A percentile compares a stretch with the other conserved stretches of the same genome.
Evolutionary conservation across 2,888 invertebrate genomes (phyloP).

Genomic region (Acleris literana): DNA sequence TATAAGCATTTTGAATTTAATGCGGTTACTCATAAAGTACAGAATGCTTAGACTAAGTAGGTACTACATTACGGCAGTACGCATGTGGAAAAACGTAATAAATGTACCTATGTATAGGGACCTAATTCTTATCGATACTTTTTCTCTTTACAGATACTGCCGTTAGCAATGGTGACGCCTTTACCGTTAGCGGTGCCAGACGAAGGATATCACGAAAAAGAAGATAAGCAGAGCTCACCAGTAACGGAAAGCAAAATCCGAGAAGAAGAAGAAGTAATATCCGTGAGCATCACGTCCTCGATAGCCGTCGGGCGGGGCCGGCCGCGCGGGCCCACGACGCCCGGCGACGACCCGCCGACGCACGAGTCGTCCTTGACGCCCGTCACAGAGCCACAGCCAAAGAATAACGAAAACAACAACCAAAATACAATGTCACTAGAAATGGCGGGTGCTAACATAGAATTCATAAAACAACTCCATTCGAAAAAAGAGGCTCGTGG

Average conservation of each 20-base stretch:
- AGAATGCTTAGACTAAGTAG: no score
- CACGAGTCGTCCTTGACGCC: constrained; percentile 38
- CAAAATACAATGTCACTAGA: constrained; percentile 66
- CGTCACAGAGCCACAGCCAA: constrained; percentile 32
- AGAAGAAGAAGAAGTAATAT: constrained; percentile 74
- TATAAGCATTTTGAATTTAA: no score
- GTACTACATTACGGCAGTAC: no score
- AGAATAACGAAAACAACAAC: constrained; percentile 50
- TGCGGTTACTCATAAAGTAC: no score
- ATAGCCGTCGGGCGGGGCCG: constrained; percentile 82
- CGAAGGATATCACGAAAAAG: constrained; percentile 41
- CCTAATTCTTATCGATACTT: background rate
- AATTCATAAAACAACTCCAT: constrained; percentile 75
- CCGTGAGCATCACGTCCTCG: constrained; percentile 84
- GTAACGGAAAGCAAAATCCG: constrained; percentile 44
- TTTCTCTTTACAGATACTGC: constrained; percentile 64
- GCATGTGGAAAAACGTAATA: no score
- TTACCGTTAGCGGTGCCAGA: constrained; percentile 52
- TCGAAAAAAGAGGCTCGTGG: constrained; percentile 70
- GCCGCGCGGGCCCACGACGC: constrained; percentile 42
- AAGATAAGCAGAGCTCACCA: constrained; percentile 21
- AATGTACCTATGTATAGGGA: no score
- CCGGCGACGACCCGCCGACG: constrained; percentile 20
- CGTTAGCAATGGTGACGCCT: constrained; percentile 55
- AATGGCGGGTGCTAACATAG: constrained; percentile 76